Evolutionary conservation across 2,888 invertebrate genomes (phyloP), one percentile per base, ranked within the genome.

Genomic region (Germaria angustata): DNA sequence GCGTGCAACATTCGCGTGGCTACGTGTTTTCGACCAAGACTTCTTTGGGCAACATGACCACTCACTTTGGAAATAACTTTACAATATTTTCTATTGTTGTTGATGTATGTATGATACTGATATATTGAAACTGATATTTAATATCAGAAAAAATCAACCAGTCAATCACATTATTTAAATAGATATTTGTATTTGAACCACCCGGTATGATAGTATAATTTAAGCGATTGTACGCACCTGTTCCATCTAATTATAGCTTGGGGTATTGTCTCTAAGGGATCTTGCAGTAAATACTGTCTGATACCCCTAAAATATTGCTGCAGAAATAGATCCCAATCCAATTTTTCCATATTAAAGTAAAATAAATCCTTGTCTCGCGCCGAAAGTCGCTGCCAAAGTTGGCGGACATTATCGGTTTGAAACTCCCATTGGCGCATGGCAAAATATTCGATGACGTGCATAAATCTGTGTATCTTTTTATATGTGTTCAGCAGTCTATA

Each of bases 341-440:
- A 92, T 32, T 94, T 92, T 0, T 92, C 92, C 84, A 96, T 93
- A 88, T 94, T 95, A 90, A 96, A 96, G 20, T 94, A 93, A 88
- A 96, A 96, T 3, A 94, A 90, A 20, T 92, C 91, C 72, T 92
- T 92, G 87, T 95, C 96, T 7, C 90, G 91, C 0, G 90, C 90
- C 0, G 93, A 92, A 68, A 96, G 87, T 0, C 92, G 92, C 0
- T 89, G 89, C 92, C 94, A 93, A 87, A 96, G 92, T 2, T 87
- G 88, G 15, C 92, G 90, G 0, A 95, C 93, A 57, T 94, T 94
- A n/a, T 92, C 91, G 81, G 94, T 94, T 0, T 92, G 90, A 88
- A 96, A 96, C 24, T 92, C 91, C 97, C 97, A 98, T 83, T 95
- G 94, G 83, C 94, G 93, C 11, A 93, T 94, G 2, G 95, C 94